phyloP scores from a whole-genome alignment of 2,888 invertebrate species.

The Deladenus siricidicola region DNA sequence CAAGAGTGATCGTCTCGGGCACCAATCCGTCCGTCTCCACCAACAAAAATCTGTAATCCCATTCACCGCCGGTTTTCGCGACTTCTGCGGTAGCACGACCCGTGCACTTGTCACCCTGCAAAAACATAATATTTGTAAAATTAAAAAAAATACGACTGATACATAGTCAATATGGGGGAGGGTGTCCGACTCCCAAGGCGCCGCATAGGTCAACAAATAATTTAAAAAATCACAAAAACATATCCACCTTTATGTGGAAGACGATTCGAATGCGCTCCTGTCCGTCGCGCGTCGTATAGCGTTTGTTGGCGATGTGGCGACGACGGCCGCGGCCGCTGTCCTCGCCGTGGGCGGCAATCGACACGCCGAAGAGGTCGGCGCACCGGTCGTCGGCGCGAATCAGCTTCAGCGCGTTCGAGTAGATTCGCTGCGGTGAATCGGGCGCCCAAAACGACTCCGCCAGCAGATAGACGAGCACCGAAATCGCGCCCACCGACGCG shows the following conservation, averaged over 20 bases:
- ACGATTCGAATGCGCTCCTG: constrained; percentile 44
- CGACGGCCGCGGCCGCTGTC: constrained; percentile 18
- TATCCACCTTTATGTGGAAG: constrained; percentile 47
- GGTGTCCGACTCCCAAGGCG: too few relatives aligned
- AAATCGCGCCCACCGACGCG: constrained; percentile 37
- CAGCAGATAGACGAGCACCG: constrained; percentile 40
- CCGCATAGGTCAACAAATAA: too few relatives aligned
- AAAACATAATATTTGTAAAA: too few relatives aligned
- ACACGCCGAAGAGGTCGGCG: constrained; percentile 40
- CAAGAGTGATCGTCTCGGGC: constrained; percentile 37
- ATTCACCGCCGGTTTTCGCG: constrained; percentile 38
- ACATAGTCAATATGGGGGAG: too few relatives aligned
- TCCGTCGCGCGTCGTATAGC: constrained; percentile 39
- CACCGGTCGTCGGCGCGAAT: constrained; percentile 41
- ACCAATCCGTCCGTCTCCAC: constrained; percentile 38
- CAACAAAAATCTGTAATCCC: constrained; percentile 37
- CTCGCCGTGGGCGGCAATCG: constrained; percentile 34
- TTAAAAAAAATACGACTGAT: too few relatives aligned
- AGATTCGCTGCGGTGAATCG: constrained; percentile 45
- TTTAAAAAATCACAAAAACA: too few relatives aligned
- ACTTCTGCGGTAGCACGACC: constrained; percentile 47
- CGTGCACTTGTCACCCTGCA: constrained; percentile 5
- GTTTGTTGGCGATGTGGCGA: constrained; percentile 10
- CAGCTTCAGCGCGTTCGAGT: constrained; percentile 36
- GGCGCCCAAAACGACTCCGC: constrained; percentile 39